Evolutionary conservation across 1,140 invertebrate species (phyloP), one percentile per base, ranked within the genome.

Genomic region (Battus philenor): DNA sequence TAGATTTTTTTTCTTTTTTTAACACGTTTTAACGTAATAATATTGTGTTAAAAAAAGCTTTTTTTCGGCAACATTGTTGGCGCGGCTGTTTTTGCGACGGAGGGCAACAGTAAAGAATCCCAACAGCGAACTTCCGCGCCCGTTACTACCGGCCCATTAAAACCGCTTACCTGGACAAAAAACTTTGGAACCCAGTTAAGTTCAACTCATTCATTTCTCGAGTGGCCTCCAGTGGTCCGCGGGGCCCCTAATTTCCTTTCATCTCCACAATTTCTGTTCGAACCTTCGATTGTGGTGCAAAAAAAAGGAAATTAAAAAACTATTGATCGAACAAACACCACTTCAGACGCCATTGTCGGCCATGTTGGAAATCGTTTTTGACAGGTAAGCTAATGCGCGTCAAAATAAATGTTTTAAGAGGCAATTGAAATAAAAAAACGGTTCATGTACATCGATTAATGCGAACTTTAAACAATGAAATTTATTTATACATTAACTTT

Each of bases 311-410:
- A 72, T 69, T 74, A 71, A 73, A 75, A 75, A 79, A 80, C 76
- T 79, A 83, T 83, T 80, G 78, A 79, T 77, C 67, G 69, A 41
- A 54, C 60, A 79, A 72, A 80, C 31, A 53, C 69, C 72, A 74
- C 74, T 80, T 71, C 64, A 77, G 66, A 63, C 54, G 47, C 59
- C 68, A 67, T 80, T 78, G 71, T 76, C 59, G 63, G 78, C 73
- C 69, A 73, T 82, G 61, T 76, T 78, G 72, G 61, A 78, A 80
- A 77, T 73, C 59, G 66, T 29, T 63, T 69, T 72, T 69, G 60
- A 68, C 68, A 63, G 57, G 50, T 41, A 41, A 41, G 15, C 12
- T 17, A 41, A 41, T 26, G 11, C 29, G 24, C 38, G 38, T 41
- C 38, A 41, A 41, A 41, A 41, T 41, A 41, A 41, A 41, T 27